A percentile compares a stretch with the other conserved stretches of the same genome.
phyloP scores from a whole-genome alignment of 2,888 invertebrate species.

The Maniola hyperantus region DNA sequence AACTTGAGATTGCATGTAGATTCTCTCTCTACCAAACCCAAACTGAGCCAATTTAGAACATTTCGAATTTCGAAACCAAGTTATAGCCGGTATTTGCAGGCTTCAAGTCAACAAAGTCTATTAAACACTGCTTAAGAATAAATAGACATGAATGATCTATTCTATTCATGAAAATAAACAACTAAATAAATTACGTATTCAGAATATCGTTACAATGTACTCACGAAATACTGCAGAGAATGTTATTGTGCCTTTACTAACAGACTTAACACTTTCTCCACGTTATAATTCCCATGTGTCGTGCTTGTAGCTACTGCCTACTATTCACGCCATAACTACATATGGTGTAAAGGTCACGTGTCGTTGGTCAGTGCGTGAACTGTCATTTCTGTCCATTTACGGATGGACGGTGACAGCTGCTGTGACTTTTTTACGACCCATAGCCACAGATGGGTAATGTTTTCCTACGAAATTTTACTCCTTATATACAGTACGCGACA shows the following conservation, averaged over 20 bases:
- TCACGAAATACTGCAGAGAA: conserved; percentile 28
- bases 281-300: conserved; percentile 26
- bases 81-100: too few relatives aligned
- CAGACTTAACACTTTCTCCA: conserved; percentile 35
- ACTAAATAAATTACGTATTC: conserved; percentile 5
- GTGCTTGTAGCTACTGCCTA: background rate
- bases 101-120: too few relatives aligned
- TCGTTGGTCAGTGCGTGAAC: conserved; percentile 49
- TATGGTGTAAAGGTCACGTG: conserved; percentile 49
- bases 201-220: conserved; percentile 6
- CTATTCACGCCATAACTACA: conserved; percentile 23
- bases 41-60: too few relatives aligned
- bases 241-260: conserved; percentile 34
- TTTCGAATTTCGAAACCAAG: too few relatives aligned
- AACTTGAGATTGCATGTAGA: too few relatives aligned
- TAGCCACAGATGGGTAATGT: background rate
- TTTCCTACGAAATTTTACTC: background rate
- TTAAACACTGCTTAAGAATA: too few relatives aligned
- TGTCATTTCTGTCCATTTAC: conserved; percentile 70
- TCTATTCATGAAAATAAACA: background rate
- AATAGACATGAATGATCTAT: too few relatives aligned
- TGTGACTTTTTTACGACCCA: conserved; percentile 40
- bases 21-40: too few relatives aligned
- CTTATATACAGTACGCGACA: too few relatives aligned
- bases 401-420: conserved; percentile 53